Evolutionary conservation across 2,797 vertebrate species (phyloP), one percentile per base, ranked within the genome.

Genomic region (Tadarida brasiliensis): DNA sequence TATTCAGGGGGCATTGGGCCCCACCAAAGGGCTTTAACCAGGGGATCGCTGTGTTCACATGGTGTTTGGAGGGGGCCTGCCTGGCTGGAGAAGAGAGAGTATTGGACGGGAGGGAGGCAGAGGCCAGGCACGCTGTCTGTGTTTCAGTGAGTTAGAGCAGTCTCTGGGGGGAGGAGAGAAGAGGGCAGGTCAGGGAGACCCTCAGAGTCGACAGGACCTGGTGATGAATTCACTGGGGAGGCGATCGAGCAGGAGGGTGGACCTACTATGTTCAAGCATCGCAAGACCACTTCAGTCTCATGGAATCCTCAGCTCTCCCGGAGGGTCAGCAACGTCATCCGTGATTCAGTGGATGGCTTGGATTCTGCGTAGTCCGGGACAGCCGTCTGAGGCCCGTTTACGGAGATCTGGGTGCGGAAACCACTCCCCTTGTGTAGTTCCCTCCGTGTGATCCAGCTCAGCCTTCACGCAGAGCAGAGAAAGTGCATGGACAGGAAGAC

Each of bases 231-330:
- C 14, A 10, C 16, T 0, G 20, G 14, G 7, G 7, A 12, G 4
- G 2, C 10, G 5, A 85, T 35, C 26, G 2, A 44, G 11, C 14
- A 11, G 16, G 22, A 20, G 6, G 16, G 1, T 5, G 5, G 2
- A 16, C 20, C 49, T 22, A 7, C 7, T 10, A 0, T 2, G 10
- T 19, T 3, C 5, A 30, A 30, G 9, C 3, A 12, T 2, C 14
- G 0, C 0, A 12, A 22, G 2, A 5, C 9, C 10, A 1, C 6
- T 39, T 57, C 24, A 5, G 0, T 44, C 28, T 77, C 26, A 4
- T 1, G 0, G 9, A 56, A 3, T 10, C 68, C 11, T 33, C 44
- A 3, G 2, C 5, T 47, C 11, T 11, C 16, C 63, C 20, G 3
- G 1, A 7, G 5, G 9, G 8, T 20, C 57, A 15, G 8, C 8